Evolutionary conservation across 2,113 vertebrate genomes (phyloP).

Genomic region (Himantopus leucocephalus): DNA sequence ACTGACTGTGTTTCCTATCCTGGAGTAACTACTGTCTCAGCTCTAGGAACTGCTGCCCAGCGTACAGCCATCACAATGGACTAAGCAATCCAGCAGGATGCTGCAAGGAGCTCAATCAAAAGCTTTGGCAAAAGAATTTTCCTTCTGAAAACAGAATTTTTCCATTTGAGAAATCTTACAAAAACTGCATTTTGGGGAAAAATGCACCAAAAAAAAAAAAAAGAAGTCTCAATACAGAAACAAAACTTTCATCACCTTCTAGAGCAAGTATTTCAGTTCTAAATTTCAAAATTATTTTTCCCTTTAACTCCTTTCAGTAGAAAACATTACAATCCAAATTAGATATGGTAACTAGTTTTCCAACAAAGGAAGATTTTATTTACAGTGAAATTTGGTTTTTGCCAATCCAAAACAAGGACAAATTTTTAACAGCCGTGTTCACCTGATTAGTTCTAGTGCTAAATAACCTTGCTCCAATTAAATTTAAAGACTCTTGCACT

Average conservation of each 20-base stretch:
- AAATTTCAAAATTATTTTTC: background rate
- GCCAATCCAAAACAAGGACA: background rate
- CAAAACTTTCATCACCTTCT: background rate
- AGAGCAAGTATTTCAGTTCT: background rate
- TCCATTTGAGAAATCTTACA: background rate
- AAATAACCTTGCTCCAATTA: background rate
- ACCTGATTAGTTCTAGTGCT: background rate
- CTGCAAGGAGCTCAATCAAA: background rate
- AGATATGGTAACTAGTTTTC: background rate
- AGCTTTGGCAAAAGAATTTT: background rate
- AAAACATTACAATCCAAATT: background rate
- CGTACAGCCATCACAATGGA: accelerated
- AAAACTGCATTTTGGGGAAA: background rate
- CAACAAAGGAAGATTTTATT: background rate
- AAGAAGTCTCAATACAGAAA: background rate
- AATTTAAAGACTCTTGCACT: background rate
- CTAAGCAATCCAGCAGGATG: accelerated
- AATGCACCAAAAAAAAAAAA: background rate
- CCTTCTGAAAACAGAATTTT: background rate
- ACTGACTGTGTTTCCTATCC: accelerated
- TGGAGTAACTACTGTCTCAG: accelerated
- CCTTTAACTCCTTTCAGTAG: background rate
- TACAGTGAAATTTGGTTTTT: background rate
- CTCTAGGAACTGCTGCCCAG: background rate
- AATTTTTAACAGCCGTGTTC: background rate